Evolutionary conservation across 2,888 invertebrate species (phyloP).

Genomic region (Leptopilina syphax): DNA sequence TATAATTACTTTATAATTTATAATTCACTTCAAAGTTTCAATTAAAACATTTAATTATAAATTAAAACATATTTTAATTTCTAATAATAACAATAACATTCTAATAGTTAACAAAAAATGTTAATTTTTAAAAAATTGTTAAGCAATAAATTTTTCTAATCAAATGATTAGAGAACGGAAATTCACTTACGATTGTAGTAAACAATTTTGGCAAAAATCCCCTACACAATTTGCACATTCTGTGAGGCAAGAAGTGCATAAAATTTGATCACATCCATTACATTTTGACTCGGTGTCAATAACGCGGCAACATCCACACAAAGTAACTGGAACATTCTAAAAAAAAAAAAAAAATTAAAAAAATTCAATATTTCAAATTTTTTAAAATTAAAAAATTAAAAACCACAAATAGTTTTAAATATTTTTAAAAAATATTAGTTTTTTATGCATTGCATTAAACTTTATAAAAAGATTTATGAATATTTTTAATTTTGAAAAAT

Average conservation of each 20-base stretch:
- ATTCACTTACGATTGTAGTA: constrained; percentile 64
- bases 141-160: not conserved
- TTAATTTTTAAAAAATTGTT: not conserved
- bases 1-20: no score
- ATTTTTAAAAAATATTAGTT: no score
- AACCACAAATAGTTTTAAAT: not conserved
- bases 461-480: no score
- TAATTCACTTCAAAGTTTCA: no score
- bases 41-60: no score
- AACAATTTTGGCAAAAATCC: constrained; percentile 66
- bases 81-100: not conserved
- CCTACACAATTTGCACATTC: constrained; percentile 63
- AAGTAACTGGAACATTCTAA: constrained; percentile 55
- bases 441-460: no score
- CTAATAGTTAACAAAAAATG: no score
- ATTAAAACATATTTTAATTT: not conserved
- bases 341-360: constrained; percentile 33
- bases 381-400: no score
- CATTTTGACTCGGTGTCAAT: constrained; percentile 60
- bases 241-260: constrained; percentile 62
- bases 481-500: no score
- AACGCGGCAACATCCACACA: constrained; percentile 61
- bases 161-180: not conserved
- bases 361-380: no score
- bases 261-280: constrained; percentile 66